These are phyloP conservation scores for Cetonia aurata DNA, from an alignment of 2,888 invertebrate species.

Conservation along the genomic window DNA sequence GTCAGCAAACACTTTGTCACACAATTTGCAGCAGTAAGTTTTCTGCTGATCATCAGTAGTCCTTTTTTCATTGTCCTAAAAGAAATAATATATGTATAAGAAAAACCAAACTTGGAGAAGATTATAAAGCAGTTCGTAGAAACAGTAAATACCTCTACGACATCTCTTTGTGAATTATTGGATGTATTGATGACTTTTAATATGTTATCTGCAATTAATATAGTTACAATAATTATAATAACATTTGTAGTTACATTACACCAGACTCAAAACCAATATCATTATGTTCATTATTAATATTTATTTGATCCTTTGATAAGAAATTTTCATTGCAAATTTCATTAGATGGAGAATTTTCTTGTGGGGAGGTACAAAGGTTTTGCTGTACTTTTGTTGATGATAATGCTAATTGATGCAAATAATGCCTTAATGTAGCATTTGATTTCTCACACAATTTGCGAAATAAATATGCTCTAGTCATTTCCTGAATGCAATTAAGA, in stretches of 20 bases:
- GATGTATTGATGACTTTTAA: neutral
- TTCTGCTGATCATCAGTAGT: slow-evolving; percentile 30
- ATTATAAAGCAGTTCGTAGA: slow-evolving; percentile 27
- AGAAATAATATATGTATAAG: neutral
- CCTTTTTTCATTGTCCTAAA: slow-evolving; percentile 20
- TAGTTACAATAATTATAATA: neutral
- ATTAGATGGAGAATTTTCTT: neutral
- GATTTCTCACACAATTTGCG: slow-evolving; percentile 59
- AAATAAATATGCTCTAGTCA: slow-evolving; percentile 57
- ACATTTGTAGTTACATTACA: slow-evolving; percentile 3
- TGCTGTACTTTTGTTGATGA: slow-evolving; percentile 5
- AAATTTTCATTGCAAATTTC: neutral
- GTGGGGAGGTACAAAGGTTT: too few relatives aligned
- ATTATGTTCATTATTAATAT: neutral
- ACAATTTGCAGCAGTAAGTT: slow-evolving; percentile 49
- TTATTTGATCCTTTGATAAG: neutral
- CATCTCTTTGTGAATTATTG: slow-evolving; percentile 18
- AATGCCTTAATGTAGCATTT: slow-evolving; percentile 53
- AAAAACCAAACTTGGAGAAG: neutral
- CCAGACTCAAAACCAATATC: neutral
- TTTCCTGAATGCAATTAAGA: slow-evolving; percentile 56
- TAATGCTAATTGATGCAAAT: slow-evolving; percentile 7
- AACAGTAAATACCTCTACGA: slow-evolving; percentile 10
- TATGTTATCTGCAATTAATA: slow-evolving; percentile 10
- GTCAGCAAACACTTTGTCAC: slow-evolving; percentile 49